These are phyloP conservation scores for Myotis planiceps DNA, from an alignment of 2,797 vertebrate genomes.

Conservation along the genomic window DNA sequence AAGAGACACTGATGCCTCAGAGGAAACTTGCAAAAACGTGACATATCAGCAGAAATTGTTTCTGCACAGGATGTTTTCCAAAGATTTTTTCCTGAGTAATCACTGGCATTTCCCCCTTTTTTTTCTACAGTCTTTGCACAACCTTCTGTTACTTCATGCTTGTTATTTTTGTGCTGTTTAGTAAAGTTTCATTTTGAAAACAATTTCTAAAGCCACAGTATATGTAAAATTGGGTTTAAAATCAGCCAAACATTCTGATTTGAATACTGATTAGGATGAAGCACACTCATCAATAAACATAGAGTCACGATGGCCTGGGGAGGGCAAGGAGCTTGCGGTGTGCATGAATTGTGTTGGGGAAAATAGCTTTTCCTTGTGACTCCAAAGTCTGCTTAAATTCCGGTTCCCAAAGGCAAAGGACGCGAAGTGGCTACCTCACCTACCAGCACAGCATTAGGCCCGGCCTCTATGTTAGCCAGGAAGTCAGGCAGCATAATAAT, in stretches of 20 bases:
- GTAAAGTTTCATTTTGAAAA: slow-evolving; percentile 69
- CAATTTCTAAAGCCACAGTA: slow-evolving; percentile 57
- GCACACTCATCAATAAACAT: slow-evolving; percentile 74
- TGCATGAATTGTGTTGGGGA: slow-evolving; percentile 54
- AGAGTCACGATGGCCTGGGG: slow-evolving; percentile 59
- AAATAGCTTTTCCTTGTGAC: slow-evolving; percentile 66
- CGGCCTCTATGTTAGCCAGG: slow-evolving; percentile 6
- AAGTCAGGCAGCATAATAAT: slow-evolving; percentile 56
- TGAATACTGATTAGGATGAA: slow-evolving; percentile 71
- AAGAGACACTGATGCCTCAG: slow-evolving; percentile 68
- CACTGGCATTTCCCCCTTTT: slow-evolving; percentile 35
- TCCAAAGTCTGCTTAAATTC: slow-evolving; percentile 51
- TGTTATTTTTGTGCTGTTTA: slow-evolving; percentile 61
- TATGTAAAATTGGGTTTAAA: slow-evolving; percentile 70
- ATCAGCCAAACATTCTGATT: slow-evolving; percentile 70
- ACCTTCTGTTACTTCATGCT: slow-evolving; percentile 57
- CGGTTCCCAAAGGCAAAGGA: slow-evolving; percentile 28
- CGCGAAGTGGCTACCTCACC: background rate
- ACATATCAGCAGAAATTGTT: slow-evolving; percentile 77
- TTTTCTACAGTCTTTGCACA: slow-evolving; percentile 59
- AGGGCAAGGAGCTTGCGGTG: slow-evolving; percentile 26
- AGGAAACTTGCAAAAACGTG: slow-evolving; percentile 67
- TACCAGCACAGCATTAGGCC: background rate
- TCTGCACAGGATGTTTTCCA: slow-evolving; percentile 63
- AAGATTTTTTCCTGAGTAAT: slow-evolving; percentile 76